phyloP scores from a whole-genome alignment of 2,888 invertebrate genomes.

The Orthosia gracilis region DNA sequence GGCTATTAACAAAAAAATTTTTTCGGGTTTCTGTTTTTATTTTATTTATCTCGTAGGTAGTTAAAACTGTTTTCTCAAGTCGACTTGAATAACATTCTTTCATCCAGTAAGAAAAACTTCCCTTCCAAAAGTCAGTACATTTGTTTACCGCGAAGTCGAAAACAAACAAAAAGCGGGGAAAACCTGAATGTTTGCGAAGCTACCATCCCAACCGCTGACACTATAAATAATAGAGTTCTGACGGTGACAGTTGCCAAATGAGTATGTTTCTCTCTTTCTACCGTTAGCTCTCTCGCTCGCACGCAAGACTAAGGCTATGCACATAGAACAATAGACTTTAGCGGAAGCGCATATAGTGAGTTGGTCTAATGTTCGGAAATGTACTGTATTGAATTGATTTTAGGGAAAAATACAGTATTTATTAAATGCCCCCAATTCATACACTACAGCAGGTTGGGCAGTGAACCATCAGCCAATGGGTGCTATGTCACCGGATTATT shows the following conservation, averaged over 20 bases:
- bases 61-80: not conserved
- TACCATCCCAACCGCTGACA: slow-evolving; percentile 59
- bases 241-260: slow-evolving; percentile 86
- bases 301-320: slow-evolving; percentile 36
- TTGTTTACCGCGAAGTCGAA: slow-evolving; percentile 36
- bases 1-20: too few relatives aligned
- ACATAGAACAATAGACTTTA: not conserved
- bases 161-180: slow-evolving; percentile 45
- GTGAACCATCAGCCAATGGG: not conserved
- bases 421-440: too few relatives aligned
- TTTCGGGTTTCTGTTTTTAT: not conserved
- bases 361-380: not conserved
- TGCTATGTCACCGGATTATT: too few relatives aligned
- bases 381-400: not conserved
- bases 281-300: slow-evolving; percentile 63
- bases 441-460: not conserved
- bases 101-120: not conserved
- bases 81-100: not conserved
- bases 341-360: slow-evolving; percentile 28
- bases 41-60: not conserved
- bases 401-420: not conserved
- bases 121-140: slow-evolving; percentile 12
- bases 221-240: slow-evolving; percentile 86
- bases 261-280: slow-evolving; percentile 74
- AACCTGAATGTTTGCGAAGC: slow-evolving; percentile 49